These are phyloP conservation scores for Littorina saxatilis DNA, from an alignment of 1,140 invertebrate genomes.

Conservation along the genomic window DNA sequence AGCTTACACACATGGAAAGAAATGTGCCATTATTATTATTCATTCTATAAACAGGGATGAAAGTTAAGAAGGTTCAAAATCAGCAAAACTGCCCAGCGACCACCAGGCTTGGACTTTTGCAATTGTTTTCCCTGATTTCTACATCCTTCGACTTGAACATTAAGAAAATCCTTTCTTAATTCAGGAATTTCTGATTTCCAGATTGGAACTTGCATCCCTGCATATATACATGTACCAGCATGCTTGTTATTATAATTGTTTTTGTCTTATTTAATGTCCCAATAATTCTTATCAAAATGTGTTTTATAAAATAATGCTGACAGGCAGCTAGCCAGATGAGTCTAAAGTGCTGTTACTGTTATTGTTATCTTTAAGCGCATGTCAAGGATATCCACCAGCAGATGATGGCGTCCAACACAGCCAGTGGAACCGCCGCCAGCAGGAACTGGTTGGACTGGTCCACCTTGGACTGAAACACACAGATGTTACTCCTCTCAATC, in stretches of 20 bases:
- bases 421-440: conserved; percentile 85
- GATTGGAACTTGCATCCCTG: background rate
- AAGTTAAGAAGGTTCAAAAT: too few species aligned
- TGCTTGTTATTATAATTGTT: background rate
- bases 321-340: background rate
- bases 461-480: conserved; percentile 63
- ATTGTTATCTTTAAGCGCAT: background rate
- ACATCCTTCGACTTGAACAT: too few species aligned
- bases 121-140: too few species aligned
- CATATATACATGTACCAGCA: background rate
- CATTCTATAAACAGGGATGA: too few species aligned
- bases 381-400: conserved; percentile 88
- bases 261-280: background rate
- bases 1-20: too few species aligned
- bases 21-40: too few species aligned
- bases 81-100: too few species aligned
- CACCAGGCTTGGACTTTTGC: too few species aligned
- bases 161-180: too few species aligned
- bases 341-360: background rate
- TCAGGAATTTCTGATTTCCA: too few species aligned
- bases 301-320: background rate
- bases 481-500: background rate
- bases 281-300: too few species aligned
- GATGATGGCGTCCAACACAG: conserved; percentile 82
- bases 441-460: conserved; percentile 78